A percentile compares a stretch with the other conserved stretches of the same genome.
Evolutionary conservation across 1,140 invertebrate species (phyloP).

Genomic region (Dreissena rostriformis): DNA sequence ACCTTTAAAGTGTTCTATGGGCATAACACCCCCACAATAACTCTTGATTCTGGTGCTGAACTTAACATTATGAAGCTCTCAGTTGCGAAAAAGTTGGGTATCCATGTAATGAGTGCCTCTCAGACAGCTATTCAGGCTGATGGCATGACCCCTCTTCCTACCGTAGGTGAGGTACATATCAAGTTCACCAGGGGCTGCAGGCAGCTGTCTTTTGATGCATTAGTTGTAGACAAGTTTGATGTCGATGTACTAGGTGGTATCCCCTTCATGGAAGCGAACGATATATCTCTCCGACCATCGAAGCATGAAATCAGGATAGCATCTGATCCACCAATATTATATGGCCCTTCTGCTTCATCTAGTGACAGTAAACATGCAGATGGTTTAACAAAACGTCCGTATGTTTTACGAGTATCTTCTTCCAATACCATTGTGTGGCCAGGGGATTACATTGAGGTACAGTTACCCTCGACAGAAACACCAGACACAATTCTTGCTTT

Average conservation of each 20-base stretch:
- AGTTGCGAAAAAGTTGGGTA: constrained; percentile 29
- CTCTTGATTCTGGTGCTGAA: constrained; percentile 46
- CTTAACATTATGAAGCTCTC: constrained; percentile 47
- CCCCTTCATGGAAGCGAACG: constrained; percentile 41
- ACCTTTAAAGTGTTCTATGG: constrained; percentile 28
- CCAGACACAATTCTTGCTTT: constrained; percentile 12
- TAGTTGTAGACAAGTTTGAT: constrained; percentile 55
- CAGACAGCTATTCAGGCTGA: constrained; percentile 54
- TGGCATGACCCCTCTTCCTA: constrained; percentile 42
- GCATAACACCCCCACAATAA: constrained; percentile 36
- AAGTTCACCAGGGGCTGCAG: neutral
- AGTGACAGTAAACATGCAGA: neutral
- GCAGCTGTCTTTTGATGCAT: constrained; percentile 29
- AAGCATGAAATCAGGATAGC: constrained; percentile 4
- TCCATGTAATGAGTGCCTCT: constrained; percentile 32
- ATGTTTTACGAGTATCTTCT: neutral
- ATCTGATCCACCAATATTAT: neutral
- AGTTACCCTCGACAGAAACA: constrained; percentile 32
- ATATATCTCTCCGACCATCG: constrained; percentile 20
- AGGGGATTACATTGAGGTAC: neutral
- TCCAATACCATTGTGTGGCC: neutral
- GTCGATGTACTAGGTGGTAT: constrained; percentile 47
- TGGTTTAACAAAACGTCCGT: neutral
- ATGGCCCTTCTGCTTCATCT: neutral
- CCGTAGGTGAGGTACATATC: constrained; percentile 36